A percentile compares a stretch with the other conserved stretches of the same genome.
These are phyloP conservation scores for Microctenopoma lineatum DNA, from an alignment of 2,797 vertebrate genomes.

Conservation along the genomic window DNA sequence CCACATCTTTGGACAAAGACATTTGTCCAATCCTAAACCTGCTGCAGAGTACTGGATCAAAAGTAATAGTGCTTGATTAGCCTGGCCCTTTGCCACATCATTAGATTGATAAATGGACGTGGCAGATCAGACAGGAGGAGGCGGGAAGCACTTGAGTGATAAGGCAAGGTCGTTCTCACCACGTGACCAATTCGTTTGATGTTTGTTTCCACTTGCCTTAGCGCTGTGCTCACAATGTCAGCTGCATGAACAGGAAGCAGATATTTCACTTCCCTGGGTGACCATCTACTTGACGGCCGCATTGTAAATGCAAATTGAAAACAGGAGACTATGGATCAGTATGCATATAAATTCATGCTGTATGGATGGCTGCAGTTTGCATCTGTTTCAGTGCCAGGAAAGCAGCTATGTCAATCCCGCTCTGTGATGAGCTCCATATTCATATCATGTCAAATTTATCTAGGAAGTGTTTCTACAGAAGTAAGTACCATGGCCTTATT, in stretches of 20 bases:
- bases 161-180: conserved; percentile 72
- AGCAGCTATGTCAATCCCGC: conserved; percentile 19
- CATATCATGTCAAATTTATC: conserved; percentile 18
- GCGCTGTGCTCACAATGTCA: conserved; percentile 53
- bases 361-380: conserved; percentile 21
- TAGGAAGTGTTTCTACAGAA: neutral
- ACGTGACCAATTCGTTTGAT: conserved; percentile 68
- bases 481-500: too few relatives aligned
- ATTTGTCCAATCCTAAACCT: conserved; percentile 74
- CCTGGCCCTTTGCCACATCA: conserved; percentile 88
- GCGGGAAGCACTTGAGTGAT: conserved; percentile 83
- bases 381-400: conserved; percentile 37
- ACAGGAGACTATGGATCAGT: conserved; percentile 55
- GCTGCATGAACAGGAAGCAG: conserved; percentile 36
- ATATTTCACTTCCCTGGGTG: conserved; percentile 62
- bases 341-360: conserved; percentile 46
- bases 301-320: conserved; percentile 71
- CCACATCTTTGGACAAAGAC: conserved; percentile 52
- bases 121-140: conserved; percentile 85
- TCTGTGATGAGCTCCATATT: conserved; percentile 26
- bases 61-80: conserved; percentile 88
- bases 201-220: conserved; percentile 72
- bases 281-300: conserved; percentile 56
- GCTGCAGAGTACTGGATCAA: conserved; percentile 77
- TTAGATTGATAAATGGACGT: conserved; percentile 91